phyloP scores from a whole-genome alignment of 1,140 invertebrate species.

The Riptortus pedestris region DNA sequence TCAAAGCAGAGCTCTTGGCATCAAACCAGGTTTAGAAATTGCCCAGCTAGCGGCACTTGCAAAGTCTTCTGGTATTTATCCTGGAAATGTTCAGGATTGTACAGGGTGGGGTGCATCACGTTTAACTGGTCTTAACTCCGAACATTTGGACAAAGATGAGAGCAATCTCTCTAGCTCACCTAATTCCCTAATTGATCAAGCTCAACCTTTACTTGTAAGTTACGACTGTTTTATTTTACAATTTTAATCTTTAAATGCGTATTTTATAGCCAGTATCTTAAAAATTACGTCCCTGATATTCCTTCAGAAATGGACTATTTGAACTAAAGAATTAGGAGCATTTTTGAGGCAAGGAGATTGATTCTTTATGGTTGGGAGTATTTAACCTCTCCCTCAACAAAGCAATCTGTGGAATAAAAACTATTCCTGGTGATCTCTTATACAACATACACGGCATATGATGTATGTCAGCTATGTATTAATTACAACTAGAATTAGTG shows the following conservation, averaged over 20 bases:
- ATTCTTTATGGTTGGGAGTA: too few species aligned
- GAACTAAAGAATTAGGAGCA: too few species aligned
- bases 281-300: too few species aligned
- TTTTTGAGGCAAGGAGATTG: too few species aligned
- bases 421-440: too few species aligned
- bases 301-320: too few species aligned
- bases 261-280: too few species aligned
- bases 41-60: slow-evolving; percentile 24
- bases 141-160: slow-evolving; percentile 17
- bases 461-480: too few species aligned
- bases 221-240: neutral
- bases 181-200: slow-evolving; percentile 18
- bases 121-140: neutral
- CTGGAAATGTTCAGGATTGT: neutral
- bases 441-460: too few species aligned
- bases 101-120: neutral
- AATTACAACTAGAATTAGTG: too few species aligned
- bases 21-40: slow-evolving; percentile 40
- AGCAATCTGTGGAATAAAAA: too few species aligned
- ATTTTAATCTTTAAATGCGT: slow-evolving; percentile 2
- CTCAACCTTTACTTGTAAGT: slow-evolving; percentile 12
- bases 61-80: neutral
- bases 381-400: too few species aligned
- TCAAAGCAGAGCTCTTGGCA: slow-evolving; percentile 66
- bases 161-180: slow-evolving; percentile 21